Conservation (phyloP, 2,113 vertebrate species). For the Psammodynastes pulverulentus region DNA sequence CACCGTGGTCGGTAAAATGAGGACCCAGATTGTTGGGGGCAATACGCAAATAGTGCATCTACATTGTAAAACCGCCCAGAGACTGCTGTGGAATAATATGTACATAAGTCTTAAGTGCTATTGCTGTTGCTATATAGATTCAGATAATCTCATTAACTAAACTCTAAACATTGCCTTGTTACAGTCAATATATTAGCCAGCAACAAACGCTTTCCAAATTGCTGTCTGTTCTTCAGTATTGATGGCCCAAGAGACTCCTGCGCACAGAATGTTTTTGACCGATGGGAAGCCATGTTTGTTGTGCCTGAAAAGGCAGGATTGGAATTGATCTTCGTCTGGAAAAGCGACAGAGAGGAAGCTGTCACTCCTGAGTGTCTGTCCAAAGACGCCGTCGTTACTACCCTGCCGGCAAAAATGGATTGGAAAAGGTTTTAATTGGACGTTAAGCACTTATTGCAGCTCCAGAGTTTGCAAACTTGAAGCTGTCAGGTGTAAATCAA, state of each 20-base stretch:
- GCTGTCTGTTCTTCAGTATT: neutral
- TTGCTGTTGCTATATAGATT: neutral
- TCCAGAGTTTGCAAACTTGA: slow-evolving; percentile 51
- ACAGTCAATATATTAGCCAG: neutral
- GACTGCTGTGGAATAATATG: neutral
- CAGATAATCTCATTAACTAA: neutral
- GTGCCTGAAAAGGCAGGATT: neutral
- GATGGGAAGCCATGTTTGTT: neutral
- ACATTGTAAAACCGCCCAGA: neutral
- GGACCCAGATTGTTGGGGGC: neutral
- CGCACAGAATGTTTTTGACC: neutral
- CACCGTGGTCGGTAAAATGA: neutral
- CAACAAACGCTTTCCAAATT: neutral
- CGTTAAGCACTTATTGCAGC: slow-evolving; percentile 55
- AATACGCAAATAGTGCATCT: neutral
- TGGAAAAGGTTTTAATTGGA: slow-evolving; percentile 63
- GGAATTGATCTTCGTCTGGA: neutral
- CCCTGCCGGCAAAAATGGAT: slow-evolving; percentile 37
- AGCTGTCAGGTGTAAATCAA: slow-evolving; percentile 60
- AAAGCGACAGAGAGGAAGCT: neutral
- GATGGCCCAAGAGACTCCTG: neutral
- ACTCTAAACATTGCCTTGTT: neutral
- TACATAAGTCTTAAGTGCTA: neutral
- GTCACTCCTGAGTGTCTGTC: neutral
- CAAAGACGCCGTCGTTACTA: neutral